Evolutionary conservation across 1,140 invertebrate species (phyloP).

Genomic region (Colletes gigas): DNA sequence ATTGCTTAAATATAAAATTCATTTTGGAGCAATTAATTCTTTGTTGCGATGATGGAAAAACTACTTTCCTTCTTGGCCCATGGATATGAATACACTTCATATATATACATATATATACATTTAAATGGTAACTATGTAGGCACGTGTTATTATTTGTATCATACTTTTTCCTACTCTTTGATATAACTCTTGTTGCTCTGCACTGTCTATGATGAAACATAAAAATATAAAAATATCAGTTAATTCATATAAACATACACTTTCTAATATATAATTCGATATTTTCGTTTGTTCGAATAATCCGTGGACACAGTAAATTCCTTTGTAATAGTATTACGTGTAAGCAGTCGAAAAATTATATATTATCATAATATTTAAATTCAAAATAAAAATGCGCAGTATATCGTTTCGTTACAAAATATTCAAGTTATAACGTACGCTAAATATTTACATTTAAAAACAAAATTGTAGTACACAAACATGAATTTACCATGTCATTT

Average conservation of each 20-base stretch:
- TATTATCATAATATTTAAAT: background rate
- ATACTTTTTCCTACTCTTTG: slow-evolving; percentile 4
- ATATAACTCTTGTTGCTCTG: slow-evolving; percentile 27
- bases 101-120: slow-evolving; percentile 41
- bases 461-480: background rate
- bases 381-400: background rate
- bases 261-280: background rate
- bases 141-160: slow-evolving; percentile 55
- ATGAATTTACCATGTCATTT: slow-evolving; percentile 2
- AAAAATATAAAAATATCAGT: slow-evolving; percentile 43
- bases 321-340: too few relatives aligned
- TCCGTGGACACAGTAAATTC: background rate
- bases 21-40: slow-evolving; percentile 4
- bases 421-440: background rate
- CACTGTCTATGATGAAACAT: slow-evolving; percentile 32
- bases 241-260: slow-evolving; percentile 21
- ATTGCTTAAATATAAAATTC: slow-evolving; percentile 14
- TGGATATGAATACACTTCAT: slow-evolving; percentile 35
- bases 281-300: background rate
- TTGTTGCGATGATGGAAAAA: background rate
- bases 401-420: background rate
- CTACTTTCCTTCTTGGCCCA: slow-evolving; percentile 34
- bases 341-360: background rate
- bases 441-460: background rate
- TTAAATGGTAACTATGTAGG: slow-evolving; percentile 69